These are phyloP conservation scores for Babyrousa celebensis DNA, from an alignment of 2,797 vertebrate genomes.

Conservation along the genomic window DNA sequence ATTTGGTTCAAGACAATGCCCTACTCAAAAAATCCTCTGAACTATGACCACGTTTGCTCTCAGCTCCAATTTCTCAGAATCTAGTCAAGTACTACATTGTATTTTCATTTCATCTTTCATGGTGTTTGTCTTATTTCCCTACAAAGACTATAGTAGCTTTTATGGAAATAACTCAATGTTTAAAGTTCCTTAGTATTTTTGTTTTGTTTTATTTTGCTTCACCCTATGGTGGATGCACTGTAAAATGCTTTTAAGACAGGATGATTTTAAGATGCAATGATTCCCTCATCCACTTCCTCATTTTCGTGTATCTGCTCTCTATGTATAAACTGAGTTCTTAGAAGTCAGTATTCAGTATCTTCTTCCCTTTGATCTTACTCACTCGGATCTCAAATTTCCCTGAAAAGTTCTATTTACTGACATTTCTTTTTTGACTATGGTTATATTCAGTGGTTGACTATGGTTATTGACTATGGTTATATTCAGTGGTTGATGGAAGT, in stretches of 20 bases:
- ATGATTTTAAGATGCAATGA: neutral
- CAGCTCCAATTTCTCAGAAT: constrained; percentile 15
- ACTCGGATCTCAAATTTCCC: neutral
- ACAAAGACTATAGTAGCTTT: neutral
- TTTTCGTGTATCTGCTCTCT: constrained; percentile 33
- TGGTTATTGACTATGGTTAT: neutral
- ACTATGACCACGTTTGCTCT: neutral
- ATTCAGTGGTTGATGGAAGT: neutral
- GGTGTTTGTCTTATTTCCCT: neutral
- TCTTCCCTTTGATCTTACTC: constrained; percentile 40
- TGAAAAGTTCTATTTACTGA: constrained; percentile 37
- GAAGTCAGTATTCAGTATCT: neutral
- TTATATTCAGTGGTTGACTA: neutral
- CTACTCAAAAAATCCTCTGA: neutral
- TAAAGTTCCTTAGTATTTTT: neutral
- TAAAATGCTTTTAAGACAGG: neutral
- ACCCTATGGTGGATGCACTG: neutral
- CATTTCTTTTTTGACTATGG: neutral
- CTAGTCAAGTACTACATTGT: neutral
- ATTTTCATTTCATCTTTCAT: constrained; percentile 35
- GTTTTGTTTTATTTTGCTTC: neutral
- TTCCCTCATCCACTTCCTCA: neutral
- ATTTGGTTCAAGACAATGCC: neutral
- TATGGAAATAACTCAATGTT: neutral
- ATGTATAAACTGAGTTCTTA: neutral